phyloP scores from a whole-genome alignment of 2,113 vertebrate species.

The Mesembrinibis cayennensis region DNA sequence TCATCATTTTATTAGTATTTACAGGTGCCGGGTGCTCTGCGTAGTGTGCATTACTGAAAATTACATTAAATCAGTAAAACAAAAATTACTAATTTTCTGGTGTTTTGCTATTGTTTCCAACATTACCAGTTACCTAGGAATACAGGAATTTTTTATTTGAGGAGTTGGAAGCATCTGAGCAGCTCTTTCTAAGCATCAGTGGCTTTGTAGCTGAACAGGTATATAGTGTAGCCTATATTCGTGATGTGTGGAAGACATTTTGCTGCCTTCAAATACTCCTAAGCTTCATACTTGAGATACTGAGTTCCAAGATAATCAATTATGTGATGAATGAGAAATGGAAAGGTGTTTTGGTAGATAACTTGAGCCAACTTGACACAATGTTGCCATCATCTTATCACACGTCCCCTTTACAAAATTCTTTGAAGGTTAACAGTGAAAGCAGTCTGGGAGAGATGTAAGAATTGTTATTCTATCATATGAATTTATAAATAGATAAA shows the following conservation, averaged over 20 bases:
- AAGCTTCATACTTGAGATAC: neutral
- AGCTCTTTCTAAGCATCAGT: neutral
- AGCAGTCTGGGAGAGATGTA: neutral
- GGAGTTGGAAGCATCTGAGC: neutral
- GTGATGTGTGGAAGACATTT: neutral
- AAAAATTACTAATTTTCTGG: neutral
- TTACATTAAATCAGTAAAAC: neutral
- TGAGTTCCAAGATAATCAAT: neutral
- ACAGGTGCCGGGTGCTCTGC: neutral
- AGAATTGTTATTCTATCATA: neutral
- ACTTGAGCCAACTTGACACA: neutral
- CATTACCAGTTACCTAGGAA: neutral
- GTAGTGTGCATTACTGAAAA: neutral
- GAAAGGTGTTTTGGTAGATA: neutral
- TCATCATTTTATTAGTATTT: neutral
- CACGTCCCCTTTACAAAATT: neutral
- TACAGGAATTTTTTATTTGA: neutral
- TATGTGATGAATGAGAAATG: neutral
- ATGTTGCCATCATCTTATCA: accelerated
- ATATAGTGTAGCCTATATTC: neutral
- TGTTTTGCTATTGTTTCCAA: neutral
- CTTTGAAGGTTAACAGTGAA: neutral
- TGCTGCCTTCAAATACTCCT: neutral
- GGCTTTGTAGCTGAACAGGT: neutral
- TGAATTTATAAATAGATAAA: neutral